These are phyloP conservation scores for Drosophila arawakana DNA, from an alignment of 1,140 invertebrate species.

Conservation along the genomic window DNA sequence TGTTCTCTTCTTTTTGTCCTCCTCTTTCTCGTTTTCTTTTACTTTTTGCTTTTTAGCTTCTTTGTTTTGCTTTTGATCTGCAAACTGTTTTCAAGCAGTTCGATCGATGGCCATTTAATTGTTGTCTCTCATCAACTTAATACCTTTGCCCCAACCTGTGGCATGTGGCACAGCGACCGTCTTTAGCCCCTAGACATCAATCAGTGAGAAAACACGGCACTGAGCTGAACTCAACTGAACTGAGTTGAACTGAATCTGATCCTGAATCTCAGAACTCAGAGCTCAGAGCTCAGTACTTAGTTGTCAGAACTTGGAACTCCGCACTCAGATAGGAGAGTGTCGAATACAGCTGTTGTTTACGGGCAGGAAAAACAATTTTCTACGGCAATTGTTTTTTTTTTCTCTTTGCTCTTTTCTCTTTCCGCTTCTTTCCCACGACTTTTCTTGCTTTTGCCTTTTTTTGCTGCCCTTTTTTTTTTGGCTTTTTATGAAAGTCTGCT, in stretches of 20 bases:
- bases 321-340: not conserved
- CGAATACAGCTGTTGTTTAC: not conserved
- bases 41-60: not conserved
- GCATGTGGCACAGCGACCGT: constrained; percentile 27
- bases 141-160: constrained; percentile 34
- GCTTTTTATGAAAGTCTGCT: constrained; percentile 43
- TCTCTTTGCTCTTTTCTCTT: constrained; percentile 18
- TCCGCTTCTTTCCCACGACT: not conserved
- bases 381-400: constrained; percentile 56
- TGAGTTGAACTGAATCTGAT: not conserved
- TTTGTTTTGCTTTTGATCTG: constrained; percentile 8
- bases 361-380: constrained; percentile 52
- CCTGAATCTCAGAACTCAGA: not conserved
- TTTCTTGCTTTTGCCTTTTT: constrained; percentile 5
- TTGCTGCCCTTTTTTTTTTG: not conserved
- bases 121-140: not conserved
- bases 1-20: not conserved
- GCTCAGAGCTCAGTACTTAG: too few species aligned
- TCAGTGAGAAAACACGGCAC: constrained; percentile 10
- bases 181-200: constrained; percentile 37
- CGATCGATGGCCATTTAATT: constrained; percentile 28
- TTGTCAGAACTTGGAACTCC: not conserved
- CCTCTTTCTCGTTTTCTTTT: not conserved
- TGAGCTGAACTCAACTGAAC: not conserved
- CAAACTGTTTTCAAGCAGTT: constrained; percentile 10